Percentiles rank a stretch among this genome's conserved stretches.
These are phyloP conservation scores for Hyppa rectilinea DNA, from an alignment of 2,888 invertebrate species.

Conservation along the genomic window DNA sequence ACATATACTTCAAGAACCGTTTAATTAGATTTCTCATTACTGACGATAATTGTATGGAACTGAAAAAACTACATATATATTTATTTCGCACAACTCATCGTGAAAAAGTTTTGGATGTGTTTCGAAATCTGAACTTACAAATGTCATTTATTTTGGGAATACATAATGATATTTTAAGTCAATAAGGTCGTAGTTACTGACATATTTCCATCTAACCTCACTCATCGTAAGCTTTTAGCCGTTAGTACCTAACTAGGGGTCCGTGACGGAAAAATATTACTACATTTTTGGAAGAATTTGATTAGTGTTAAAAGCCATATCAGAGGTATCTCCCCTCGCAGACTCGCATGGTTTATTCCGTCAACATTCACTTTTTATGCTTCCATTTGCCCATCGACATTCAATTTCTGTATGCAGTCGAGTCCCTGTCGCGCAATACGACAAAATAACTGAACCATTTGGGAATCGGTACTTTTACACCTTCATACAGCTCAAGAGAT, in stretches of 20 bases:
- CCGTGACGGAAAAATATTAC: neutral
- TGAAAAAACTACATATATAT: neutral
- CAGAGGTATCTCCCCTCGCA: constrained; percentile 50
- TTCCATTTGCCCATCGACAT: constrained; percentile 77
- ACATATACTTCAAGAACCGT: constrained; percentile 15
- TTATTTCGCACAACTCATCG: neutral
- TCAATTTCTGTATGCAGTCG: constrained; percentile 80
- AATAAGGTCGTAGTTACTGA: too few relatives aligned
- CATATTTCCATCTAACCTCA: neutral
- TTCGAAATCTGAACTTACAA: neutral
- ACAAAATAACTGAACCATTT: constrained; percentile 84
- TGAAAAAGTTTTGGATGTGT: neutral
- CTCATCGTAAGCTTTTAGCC: neutral
- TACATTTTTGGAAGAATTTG: constrained; percentile 45
- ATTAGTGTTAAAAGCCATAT: constrained; percentile 58
- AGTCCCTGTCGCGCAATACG: constrained; percentile 78
- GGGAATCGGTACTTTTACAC: constrained; percentile 84
- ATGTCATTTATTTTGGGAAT: constrained; percentile 8
- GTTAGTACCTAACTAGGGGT: constrained; percentile 23
- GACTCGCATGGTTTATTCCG: constrained; percentile 65
- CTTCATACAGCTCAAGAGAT: constrained; percentile 88
- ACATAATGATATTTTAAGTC: neutral
- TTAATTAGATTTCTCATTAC: constrained; percentile 2
- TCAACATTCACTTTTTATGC: constrained; percentile 76
- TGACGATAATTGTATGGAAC: neutral